These are phyloP conservation scores for Xiphophorus couchianus DNA, from an alignment of 2,113 vertebrate species.

Conservation along the genomic window DNA sequence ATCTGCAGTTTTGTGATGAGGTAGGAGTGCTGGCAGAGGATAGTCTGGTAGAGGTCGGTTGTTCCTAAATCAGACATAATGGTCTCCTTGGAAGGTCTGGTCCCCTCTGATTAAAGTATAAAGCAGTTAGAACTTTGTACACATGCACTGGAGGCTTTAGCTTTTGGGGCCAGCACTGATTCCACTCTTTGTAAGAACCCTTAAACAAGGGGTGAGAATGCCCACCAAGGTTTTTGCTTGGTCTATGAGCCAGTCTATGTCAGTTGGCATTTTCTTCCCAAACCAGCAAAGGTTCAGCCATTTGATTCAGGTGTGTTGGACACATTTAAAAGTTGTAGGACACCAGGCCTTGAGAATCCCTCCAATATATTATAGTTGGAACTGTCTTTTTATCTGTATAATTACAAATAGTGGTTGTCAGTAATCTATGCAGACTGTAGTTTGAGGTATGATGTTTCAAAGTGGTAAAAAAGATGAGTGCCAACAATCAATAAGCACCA, in stretches of 20 bases:
- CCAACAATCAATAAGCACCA: background rate
- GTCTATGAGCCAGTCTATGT: background rate
- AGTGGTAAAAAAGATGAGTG: slow-evolving; percentile 5
- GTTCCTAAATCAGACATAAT: background rate
- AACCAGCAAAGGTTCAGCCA: background rate
- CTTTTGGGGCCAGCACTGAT: background rate
- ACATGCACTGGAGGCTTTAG: background rate
- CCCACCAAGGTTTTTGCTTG: background rate
- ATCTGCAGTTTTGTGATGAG: background rate
- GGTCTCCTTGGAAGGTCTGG: background rate
- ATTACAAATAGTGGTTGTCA: slow-evolving; percentile 73
- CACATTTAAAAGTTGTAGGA: too few species aligned
- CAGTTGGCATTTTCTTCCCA: background rate
- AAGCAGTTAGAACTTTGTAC: background rate
- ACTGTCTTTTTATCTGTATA: slow-evolving; percentile 66
- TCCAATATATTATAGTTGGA: too few species aligned
- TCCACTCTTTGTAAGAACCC: background rate
- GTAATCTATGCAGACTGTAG: slow-evolving; percentile 81
- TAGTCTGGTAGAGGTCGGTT: background rate
- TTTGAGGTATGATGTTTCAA: slow-evolving; percentile 87
- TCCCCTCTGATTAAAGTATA: too few species aligned
- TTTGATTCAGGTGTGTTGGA: too few species aligned
- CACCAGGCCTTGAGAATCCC: background rate
- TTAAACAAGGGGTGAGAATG: background rate
- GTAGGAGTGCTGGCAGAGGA: background rate